Base-by-base conservation (phyloP, 1,140 invertebrate species). In the Palaemon carinicauda region DNA sequence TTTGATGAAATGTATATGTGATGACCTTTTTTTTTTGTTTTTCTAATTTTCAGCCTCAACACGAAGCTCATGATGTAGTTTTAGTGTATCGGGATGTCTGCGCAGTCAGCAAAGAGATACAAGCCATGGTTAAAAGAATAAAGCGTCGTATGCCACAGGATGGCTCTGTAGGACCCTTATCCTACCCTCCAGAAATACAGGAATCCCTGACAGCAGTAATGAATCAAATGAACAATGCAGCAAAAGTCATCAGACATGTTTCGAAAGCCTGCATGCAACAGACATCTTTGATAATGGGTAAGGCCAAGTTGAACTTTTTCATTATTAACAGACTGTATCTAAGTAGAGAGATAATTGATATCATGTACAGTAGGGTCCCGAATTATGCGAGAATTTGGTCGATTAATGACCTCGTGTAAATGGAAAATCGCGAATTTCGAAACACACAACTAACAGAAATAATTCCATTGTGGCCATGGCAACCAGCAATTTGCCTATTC, bases 41-140 rank as follows among this genome's bases (percentile, higher is more conserved):
- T n/a, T n/a, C n/a, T n/a, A n/a, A n/a, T n/a, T 81, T 77, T 52
- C 90, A 94, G 92, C 92, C 93, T 71, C 92, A 93, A 5, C 92
- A 93, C 54, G 94, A 94, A 88, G 92, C 93, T n/a, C 94, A 93
- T 73, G 94, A 95, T 89, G 93, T 95, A 89, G 94, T 94, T 10
- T 92, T 95, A 60, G 91, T 98, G 1, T 94, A 96, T 89, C 95
- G 96, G 91, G 95, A 96, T 90, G 92, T 97, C 7, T 94, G 95
- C 85, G 94, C 94, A 4, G 94, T 94, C 84, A 94, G 94, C 73
- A 95, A 96, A 84, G 94, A 95, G 9, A 93, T 98, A 1, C 94
- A 96, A 89, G 95, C 96, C 90, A 95, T 97, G 91, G 93, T 97
- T 65, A 97, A 97, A 92, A 92, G 94, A 80, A 95, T 97, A 21